A percentile compares a stretch with the other conserved stretches of the same genome.
These are phyloP conservation scores for Ciona savignyi DNA, from an alignment of 23 tunicate species.

Conservation along the genomic window DNA sequence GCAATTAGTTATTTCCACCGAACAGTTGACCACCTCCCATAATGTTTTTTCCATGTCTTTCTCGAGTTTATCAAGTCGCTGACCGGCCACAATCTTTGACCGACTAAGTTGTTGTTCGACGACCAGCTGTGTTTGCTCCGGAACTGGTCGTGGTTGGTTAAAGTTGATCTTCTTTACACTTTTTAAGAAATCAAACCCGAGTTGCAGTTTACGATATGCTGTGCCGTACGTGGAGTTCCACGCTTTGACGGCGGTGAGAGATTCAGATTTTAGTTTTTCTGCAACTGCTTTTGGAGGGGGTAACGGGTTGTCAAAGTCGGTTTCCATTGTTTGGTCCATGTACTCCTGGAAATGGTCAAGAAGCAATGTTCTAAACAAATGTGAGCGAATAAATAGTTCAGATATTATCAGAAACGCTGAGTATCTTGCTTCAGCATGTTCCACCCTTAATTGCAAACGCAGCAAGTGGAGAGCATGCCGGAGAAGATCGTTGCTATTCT, in stretches of 20 bases:
- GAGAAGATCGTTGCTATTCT: constrained; percentile 20
- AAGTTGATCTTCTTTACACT: constrained; percentile 41
- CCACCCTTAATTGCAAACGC: constrained; percentile 36
- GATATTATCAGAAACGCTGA: constrained; percentile 42
- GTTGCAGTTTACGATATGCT: constrained; percentile 43
- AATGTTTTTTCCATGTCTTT: constrained; percentile 41
- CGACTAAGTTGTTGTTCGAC: neutral
- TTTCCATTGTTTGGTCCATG: constrained; percentile 57
- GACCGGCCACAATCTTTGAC: constrained; percentile 22
- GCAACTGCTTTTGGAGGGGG: constrained; percentile 71
- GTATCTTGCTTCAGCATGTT: constrained; percentile 53
- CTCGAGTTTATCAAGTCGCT: constrained; percentile 39
- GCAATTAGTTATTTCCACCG: constrained; percentile 49
- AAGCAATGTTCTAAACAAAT: constrained; percentile 53
- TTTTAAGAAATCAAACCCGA: constrained; percentile 54
- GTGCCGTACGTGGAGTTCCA: constrained; percentile 67
- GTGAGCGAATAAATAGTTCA: constrained; percentile 75
- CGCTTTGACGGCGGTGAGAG: constrained; percentile 23
- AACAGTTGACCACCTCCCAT: constrained; percentile 35
- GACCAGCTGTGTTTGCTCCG: constrained; percentile 1
- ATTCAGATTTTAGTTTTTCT: constrained; percentile 43
- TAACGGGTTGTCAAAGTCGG: constrained; percentile 67
- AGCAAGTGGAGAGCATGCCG: constrained; percentile 42
- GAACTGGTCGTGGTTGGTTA: constrained; percentile 14
- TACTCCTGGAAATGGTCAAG: constrained; percentile 46